Conservation (phyloP, 37 sponge, comb jelly and placozoan genomes). For the Cladorhizidae sp. region DNA sequence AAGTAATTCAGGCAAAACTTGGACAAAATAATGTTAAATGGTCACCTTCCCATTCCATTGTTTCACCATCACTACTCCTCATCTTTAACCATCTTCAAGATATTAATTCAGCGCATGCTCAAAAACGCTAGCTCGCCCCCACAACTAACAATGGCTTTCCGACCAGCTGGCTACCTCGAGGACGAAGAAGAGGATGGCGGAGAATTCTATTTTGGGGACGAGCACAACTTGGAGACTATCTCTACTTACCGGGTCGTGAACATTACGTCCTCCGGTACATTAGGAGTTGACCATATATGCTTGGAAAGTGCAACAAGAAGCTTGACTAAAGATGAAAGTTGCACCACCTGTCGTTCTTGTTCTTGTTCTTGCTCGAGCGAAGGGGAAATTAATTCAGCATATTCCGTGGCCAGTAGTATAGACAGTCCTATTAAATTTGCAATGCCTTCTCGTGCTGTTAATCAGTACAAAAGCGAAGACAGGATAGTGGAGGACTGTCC, state of each 20-base stretch:
- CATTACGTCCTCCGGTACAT: not conserved
- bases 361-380: not conserved
- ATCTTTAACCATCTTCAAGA: too few species aligned
- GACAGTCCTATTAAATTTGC: not conserved
- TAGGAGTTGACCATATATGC: too few species aligned
- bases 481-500: not conserved
- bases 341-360: not conserved
- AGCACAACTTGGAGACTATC: not conserved
- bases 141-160: not conserved
- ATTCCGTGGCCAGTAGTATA: not conserved
- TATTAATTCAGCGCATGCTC: too few species aligned
- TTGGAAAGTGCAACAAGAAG: not conserved
- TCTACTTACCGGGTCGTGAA: not conserved
- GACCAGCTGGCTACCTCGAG: not conserved
- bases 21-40: too few species aligned
- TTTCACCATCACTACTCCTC: too few species aligned
- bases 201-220: not conserved
- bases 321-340: not conserved
- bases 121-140: too few species aligned
- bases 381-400: not conserved
- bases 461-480: not conserved
- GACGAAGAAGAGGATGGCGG: not conserved
- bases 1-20: too few species aligned
- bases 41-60: too few species aligned
- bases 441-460: not conserved